Percentiles rank a stretch among this genome's conserved stretches.
phyloP scores from a whole-genome alignment of 1,140 invertebrate genomes.

The Trypoxylus dichotomus region DNA sequence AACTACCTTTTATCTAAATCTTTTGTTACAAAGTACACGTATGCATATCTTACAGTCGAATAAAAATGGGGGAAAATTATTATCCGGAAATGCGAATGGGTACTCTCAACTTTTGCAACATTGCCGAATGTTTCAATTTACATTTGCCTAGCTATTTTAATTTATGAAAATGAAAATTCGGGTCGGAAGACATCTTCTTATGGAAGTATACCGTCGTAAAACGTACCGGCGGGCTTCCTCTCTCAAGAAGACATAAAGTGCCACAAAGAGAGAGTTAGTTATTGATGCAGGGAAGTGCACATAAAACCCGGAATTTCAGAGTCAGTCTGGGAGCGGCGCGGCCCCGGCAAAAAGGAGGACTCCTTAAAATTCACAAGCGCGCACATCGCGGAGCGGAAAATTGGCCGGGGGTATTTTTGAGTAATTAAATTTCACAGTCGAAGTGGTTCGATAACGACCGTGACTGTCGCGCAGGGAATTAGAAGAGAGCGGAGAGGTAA shows the following conservation, averaged over 20 bases:
- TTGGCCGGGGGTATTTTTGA: conserved; percentile 15
- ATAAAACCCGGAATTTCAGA: conserved; percentile 12
- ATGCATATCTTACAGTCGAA: no score
- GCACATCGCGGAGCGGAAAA: not conserved
- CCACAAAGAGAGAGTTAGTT: conserved; percentile 20
- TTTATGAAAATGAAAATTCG: conserved; percentile 9
- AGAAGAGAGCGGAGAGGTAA: not conserved
- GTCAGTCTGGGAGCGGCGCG: not conserved
- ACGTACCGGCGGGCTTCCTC: not conserved
- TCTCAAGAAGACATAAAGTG: conserved; percentile 13
- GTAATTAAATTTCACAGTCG: conserved; percentile 19
- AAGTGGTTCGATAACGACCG: conserved; percentile 7
- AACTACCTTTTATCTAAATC: no score
- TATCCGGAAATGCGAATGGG: not conserved
- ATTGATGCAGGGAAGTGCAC: conserved; percentile 18
- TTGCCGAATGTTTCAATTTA: not conserved
- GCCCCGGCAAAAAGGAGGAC: not conserved
- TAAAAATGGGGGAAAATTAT: not conserved
- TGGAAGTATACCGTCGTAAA: not conserved
- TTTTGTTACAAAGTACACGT: no score
- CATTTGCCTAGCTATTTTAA: not conserved
- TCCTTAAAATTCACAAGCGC: conserved; percentile 8
- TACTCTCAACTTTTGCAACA: not conserved
- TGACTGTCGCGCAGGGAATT: not conserved
- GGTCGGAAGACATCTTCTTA: not conserved